Evolutionary conservation across 1,140 invertebrate species (phyloP).

Genomic region (Zeugodacus cucurbitae): DNA sequence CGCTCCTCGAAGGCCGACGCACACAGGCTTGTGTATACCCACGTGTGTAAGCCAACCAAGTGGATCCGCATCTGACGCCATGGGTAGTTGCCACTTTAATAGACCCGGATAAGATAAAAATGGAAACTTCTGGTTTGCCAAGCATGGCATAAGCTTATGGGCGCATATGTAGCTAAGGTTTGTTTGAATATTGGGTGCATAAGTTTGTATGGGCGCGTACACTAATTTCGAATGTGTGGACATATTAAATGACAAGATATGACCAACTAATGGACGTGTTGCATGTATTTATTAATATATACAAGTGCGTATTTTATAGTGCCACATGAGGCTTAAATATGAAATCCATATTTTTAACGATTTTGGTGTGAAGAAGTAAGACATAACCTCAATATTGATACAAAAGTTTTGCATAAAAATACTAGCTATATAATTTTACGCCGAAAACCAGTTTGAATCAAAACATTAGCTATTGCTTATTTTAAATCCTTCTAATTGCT

Average conservation of each 20-base stretch:
- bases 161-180: background rate
- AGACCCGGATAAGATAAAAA: background rate
- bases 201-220: background rate
- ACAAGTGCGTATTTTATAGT: background rate
- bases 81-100: background rate
- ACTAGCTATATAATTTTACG: no score
- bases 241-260: conserved; percentile 28
- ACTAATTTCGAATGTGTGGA: background rate
- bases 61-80: background rate
- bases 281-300: background rate
- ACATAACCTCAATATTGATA: no score
- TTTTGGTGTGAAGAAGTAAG: no score
- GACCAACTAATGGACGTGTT: conserved; percentile 1
- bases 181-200: background rate
- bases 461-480: no score
- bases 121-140: conserved; percentile 15
- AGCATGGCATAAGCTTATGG: background rate
- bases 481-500: no score
- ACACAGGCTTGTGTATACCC: background rate
- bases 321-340: no score
- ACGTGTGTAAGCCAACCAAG: no score
- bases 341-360: no score
- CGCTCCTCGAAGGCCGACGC: background rate
- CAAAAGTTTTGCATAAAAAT: no score
- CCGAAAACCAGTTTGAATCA: no score